phyloP scores from a whole-genome alignment of 2,888 invertebrate species.

The Euzophera pinguis region DNA sequence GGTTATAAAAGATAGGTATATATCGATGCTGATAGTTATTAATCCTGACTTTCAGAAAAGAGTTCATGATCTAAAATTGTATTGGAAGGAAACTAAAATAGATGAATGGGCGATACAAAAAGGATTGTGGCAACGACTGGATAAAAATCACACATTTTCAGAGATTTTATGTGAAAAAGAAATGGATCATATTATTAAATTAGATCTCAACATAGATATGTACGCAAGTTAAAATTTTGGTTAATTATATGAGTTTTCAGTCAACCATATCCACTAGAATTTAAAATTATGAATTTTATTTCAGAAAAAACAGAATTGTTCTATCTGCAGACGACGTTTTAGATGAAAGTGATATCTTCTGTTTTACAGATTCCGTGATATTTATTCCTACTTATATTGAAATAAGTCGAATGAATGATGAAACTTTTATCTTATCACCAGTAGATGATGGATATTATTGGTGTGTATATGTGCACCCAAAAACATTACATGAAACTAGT shows the following conservation, averaged over 20 bases:
- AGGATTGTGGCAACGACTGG: neutral
- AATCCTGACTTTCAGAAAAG: neutral
- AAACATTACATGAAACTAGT: neutral
- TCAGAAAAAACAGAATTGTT: neutral
- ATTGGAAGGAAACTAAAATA: neutral
- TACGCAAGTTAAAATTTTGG: neutral
- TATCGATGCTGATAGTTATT: no score
- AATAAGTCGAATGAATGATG: neutral
- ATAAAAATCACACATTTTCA: neutral
- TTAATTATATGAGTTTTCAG: no score
- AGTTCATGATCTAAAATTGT: neutral
- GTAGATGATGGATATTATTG: slow-evolving; percentile 59
- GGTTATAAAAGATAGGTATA: no score
- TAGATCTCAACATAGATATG: neutral
- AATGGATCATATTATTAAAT: neutral
- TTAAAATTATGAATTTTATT: neutral
- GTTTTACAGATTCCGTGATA: slow-evolving; percentile 18
- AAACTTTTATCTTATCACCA: neutral
- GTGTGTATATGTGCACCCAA: slow-evolving; percentile 51
- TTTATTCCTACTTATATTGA: neutral
- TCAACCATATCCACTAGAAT: no score
- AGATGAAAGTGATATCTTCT: slow-evolving; percentile 24
- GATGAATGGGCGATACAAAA: neutral
- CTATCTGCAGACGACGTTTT: neutral
- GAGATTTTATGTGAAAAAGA: neutral